phyloP scores from a whole-genome alignment of 2,888 invertebrate species.

The Agrochola litura region DNA sequence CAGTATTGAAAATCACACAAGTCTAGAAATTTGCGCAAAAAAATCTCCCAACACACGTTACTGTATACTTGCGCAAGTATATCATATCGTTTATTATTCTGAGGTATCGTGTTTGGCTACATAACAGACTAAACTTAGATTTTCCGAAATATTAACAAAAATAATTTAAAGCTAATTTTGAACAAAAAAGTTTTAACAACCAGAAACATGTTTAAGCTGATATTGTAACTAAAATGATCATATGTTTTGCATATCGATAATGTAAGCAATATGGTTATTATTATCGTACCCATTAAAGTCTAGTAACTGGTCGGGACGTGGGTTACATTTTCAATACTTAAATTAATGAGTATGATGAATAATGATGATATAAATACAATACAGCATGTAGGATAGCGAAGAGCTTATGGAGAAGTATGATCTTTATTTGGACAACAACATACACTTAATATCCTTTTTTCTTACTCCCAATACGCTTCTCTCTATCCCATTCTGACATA shows the following conservation, averaged over 20 bases:
- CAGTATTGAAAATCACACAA: too few species aligned
- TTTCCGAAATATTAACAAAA: not conserved
- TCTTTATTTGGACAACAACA: constrained; percentile 6
- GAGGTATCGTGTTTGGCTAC: too few species aligned
- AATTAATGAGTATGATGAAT: constrained; percentile 23
- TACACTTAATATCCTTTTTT: not conserved
- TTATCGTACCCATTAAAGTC: constrained; percentile 34
- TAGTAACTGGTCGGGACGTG: constrained; percentile 25
- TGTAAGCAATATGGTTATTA: constrained; percentile 47
- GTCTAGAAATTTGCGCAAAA: too few species aligned
- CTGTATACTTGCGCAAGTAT: too few species aligned
- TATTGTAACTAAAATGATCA: constrained; percentile 30
- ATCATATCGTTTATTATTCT: too few species aligned
- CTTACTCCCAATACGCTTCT: too few species aligned
- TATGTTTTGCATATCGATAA: constrained; percentile 50
- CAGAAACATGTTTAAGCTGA: constrained; percentile 21
- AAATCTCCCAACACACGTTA: too few species aligned
- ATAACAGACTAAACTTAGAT: not conserved
- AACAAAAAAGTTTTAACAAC: constrained; percentile 5
- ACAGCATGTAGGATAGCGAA: not conserved
- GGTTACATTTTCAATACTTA: constrained; percentile 23
- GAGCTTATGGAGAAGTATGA: not conserved
- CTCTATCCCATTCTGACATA: too few species aligned
- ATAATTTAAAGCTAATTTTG: constrained; percentile 9
- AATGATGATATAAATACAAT: constrained; percentile 3